Conservation (phyloP, 1,140 invertebrate genomes). For the Pseudoatta argentina region DNA sequence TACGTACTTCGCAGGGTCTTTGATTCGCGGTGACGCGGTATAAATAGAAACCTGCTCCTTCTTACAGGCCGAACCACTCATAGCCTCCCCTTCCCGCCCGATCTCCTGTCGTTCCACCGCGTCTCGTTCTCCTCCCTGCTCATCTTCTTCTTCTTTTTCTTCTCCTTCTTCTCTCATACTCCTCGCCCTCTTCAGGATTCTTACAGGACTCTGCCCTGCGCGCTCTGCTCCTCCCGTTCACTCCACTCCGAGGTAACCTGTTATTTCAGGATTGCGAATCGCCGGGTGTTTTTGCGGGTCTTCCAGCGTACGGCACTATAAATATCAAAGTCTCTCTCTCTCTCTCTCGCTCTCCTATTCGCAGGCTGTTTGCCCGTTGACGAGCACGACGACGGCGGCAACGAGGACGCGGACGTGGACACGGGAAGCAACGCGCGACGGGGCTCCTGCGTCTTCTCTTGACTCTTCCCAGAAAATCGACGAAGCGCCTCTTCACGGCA, state of each 20-base stretch:
- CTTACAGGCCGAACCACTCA: slow-evolving; percentile 71
- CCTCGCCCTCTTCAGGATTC: slow-evolving; percentile 61
- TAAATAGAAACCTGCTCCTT: slow-evolving; percentile 79
- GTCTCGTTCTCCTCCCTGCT: slow-evolving; percentile 56
- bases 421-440: slow-evolving; percentile 16
- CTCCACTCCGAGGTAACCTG: slow-evolving; percentile 79
- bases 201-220: slow-evolving; percentile 51
- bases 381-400: slow-evolving; percentile 2
- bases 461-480: slow-evolving; percentile 71
- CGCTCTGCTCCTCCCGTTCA: slow-evolving; percentile 47
- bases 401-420: slow-evolving; percentile 8
- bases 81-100: slow-evolving; percentile 25
- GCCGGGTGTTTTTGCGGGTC: slow-evolving; percentile 78
- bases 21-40: slow-evolving; percentile 79
- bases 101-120: slow-evolving; percentile 21
- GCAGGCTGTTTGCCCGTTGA: slow-evolving; percentile 54
- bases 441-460: slow-evolving; percentile 56
- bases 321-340: slow-evolving; percentile 76
- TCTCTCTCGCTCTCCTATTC: slow-evolving; percentile 58
- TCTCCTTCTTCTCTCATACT: slow-evolving; percentile 44
- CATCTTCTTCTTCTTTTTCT: slow-evolving; percentile 64
- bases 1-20: slow-evolving; percentile 73
- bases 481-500: slow-evolving; percentile 78
- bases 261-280: slow-evolving; percentile 84
- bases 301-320: slow-evolving; percentile 78